Percentiles rank a stretch among this genome's conserved stretches.
Conservation (phyloP, 2,888 invertebrate species). For the Synergus umbraculus region DNA sequence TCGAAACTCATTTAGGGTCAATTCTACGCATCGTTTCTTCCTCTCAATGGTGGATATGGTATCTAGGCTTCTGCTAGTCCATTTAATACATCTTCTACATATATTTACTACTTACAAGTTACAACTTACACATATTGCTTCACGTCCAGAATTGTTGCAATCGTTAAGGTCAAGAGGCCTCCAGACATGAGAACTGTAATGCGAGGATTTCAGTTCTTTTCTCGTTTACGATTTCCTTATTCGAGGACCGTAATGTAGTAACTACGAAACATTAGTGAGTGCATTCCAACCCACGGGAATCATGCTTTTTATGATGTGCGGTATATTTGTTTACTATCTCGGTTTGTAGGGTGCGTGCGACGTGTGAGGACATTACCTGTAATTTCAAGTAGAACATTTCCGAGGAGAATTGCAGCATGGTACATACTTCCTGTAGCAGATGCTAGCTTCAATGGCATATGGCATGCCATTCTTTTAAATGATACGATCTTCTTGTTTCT, state of each 20-base stretch:
- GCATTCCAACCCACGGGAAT: slow-evolving; percentile 23
- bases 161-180: slow-evolving; percentile 36
- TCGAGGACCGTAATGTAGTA: slow-evolving; percentile 37
- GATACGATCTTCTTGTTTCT: not conserved
- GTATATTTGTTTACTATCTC: slow-evolving; percentile 29
- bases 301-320: slow-evolving; percentile 13
- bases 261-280: slow-evolving; percentile 32
- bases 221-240: slow-evolving; percentile 36
- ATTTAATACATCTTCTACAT: not conserved
- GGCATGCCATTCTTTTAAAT: not conserved
- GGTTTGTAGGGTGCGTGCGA: slow-evolving; percentile 30
- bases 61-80: not conserved
- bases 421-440: not conserved
- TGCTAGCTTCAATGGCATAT: not conserved
- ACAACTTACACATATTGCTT: not conserved
- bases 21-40: slow-evolving; percentile 6
- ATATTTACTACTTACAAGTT: not conserved
- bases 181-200: slow-evolving; percentile 35
- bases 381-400: slow-evolving; percentile 4
- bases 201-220: slow-evolving; percentile 33
- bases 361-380: slow-evolving; percentile 12
- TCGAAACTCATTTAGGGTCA: slow-evolving; percentile 39
- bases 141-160: slow-evolving; percentile 32
- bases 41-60: not conserved
- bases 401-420: not conserved